A percentile compares a stretch with the other conserved stretches of the same genome.
These are phyloP conservation scores for Megaptera novaeangliae DNA, from an alignment of 2,113 vertebrate species.

Conservation along the genomic window DNA sequence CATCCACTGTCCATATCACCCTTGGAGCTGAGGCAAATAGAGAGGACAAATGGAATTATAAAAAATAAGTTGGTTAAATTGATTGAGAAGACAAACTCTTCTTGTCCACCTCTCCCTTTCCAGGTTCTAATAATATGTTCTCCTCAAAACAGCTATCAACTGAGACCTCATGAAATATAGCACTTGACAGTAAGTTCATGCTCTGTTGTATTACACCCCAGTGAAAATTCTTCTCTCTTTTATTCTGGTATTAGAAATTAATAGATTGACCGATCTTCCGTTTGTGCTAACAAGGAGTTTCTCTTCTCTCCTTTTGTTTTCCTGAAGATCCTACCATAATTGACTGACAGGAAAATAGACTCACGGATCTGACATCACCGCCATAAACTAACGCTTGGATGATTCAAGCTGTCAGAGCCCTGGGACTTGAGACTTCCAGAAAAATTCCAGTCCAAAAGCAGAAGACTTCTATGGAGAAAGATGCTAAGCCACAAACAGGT, in stretches of 20 bases:
- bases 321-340: not conserved
- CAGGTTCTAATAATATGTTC: not conserved
- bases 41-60: not conserved
- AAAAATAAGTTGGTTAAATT: not conserved
- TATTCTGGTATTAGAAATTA: not conserved
- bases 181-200: not conserved
- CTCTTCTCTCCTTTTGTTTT: not conserved
- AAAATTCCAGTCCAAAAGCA: slow-evolving; percentile 10
- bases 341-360: slow-evolving; percentile 26
- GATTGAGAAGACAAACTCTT: not conserved
- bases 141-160: not conserved
- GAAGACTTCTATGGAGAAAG: not conserved
- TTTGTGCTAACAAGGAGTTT: not conserved
- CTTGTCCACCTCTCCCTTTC: not conserved
- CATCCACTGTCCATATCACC: not conserved
- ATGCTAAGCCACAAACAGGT: not conserved
- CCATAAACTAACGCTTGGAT: not conserved
- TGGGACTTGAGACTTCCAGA: slow-evolving; percentile 5
- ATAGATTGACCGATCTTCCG: not conserved
- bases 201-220: not conserved
- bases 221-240: not conserved
- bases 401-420: not conserved
- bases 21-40: not conserved
- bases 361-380: not conserved
- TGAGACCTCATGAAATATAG: not conserved